These are phyloP conservation scores for Dendropsophus ebraccatus DNA, from an alignment of 2,113 vertebrate species.

Conservation along the genomic window DNA sequence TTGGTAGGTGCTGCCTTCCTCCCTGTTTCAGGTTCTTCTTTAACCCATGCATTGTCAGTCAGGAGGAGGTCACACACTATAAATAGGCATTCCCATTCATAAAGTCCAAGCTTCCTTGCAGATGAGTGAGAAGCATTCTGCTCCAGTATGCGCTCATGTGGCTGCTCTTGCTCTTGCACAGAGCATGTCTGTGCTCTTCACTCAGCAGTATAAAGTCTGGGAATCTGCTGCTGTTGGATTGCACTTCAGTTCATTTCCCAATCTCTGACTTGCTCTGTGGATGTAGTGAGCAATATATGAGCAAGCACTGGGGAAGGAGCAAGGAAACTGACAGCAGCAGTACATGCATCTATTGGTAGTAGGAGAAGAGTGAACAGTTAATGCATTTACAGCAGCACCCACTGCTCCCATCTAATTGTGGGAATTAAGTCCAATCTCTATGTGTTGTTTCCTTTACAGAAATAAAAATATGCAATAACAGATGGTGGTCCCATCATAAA, in stretches of 20 bases:
- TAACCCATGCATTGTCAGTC: conserved; percentile 32
- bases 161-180: background rate
- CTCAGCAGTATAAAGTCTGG: background rate
- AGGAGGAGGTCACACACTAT: conserved; percentile 2
- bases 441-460: background rate
- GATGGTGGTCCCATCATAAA: background rate
- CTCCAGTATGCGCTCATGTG: conserved; percentile 6
- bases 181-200: background rate
- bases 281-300: conserved; percentile 1
- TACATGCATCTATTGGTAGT: conserved; percentile 15
- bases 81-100: conserved; percentile 3
- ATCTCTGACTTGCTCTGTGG: background rate
- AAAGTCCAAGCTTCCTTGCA: background rate
- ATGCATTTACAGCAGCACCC: background rate
- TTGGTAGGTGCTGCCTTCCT: background rate
- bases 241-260: background rate
- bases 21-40: conserved; percentile 6
- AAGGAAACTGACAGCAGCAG: conserved; percentile 13
- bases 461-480: background rate
- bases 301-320: background rate
- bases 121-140: background rate
- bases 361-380: background rate
- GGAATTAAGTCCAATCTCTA: background rate
- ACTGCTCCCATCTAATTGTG: background rate
- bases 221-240: background rate